phyloP scores from a whole-genome alignment of 2,113 vertebrate species.

The Microtus pennsylvanicus region DNA sequence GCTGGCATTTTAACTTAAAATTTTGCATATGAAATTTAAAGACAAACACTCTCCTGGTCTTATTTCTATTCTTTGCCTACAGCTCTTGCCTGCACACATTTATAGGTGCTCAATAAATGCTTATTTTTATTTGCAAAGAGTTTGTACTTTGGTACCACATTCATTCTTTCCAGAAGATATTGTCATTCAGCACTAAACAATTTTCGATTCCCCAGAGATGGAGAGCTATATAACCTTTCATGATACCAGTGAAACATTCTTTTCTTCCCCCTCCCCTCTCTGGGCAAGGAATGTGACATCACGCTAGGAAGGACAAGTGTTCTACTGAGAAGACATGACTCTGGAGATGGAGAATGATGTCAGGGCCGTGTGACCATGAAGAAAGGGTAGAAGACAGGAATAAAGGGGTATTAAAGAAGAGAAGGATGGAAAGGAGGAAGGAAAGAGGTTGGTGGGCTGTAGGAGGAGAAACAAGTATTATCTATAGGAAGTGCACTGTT shows the following conservation, averaged over 20 bases:
- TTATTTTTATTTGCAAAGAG: conserved; percentile 61
- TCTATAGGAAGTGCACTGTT: background rate
- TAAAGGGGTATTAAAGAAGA: background rate
- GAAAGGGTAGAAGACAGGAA: background rate
- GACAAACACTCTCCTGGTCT: background rate
- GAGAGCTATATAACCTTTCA: background rate
- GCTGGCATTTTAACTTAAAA: background rate
- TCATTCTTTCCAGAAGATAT: conserved; percentile 42
- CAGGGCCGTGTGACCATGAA: background rate
- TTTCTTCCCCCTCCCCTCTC: background rate
- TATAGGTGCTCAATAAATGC: conserved; percentile 18
- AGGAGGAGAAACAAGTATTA: background rate
- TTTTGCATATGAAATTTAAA: background rate
- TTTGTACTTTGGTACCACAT: conserved; percentile 16
- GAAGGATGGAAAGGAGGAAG: background rate
- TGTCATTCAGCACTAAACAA: conserved; percentile 11
- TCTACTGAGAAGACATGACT: conserved; percentile 9
- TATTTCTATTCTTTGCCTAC: background rate
- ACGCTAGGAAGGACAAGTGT: background rate
- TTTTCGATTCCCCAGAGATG: conserved; percentile 21
- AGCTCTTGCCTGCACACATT: background rate
- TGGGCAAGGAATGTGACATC: background rate
- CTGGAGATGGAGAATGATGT: background rate
- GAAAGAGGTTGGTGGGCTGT: background rate
- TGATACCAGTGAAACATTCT: background rate